These are phyloP conservation scores for Lutjanus campechanus DNA, from an alignment of 2,797 vertebrate species.

Conservation along the genomic window DNA sequence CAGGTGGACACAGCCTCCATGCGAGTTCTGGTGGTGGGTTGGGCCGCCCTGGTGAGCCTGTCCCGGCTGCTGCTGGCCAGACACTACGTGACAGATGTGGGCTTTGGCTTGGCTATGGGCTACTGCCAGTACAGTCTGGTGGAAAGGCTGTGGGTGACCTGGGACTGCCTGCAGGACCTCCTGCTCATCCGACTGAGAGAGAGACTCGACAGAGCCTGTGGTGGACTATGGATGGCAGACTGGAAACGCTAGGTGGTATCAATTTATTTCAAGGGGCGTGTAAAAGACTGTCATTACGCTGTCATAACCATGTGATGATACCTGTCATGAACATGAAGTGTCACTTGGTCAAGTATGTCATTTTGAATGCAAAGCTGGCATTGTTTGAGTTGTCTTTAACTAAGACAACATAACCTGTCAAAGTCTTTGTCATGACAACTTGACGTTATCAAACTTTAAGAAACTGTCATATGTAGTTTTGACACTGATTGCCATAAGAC, in stretches of 20 bases:
- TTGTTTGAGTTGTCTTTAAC: no score
- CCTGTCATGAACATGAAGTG: no score
- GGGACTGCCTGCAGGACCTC: conserved; percentile 80
- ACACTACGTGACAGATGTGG: conserved; percentile 94
- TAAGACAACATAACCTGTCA: no score
- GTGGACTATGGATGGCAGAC: conserved; percentile 60
- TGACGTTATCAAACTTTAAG: no score
- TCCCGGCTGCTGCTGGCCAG: conserved; percentile 92
- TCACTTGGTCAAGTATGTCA: no score
- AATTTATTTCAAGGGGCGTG: no score
- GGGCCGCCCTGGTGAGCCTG: conserved; percentile 90
- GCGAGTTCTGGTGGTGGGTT: conserved; percentile 89
- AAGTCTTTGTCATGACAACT: no score
- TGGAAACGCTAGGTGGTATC: conserved; percentile 55
- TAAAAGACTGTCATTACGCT: no score
- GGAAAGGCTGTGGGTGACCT: conserved; percentile 91
- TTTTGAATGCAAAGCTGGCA: no score
- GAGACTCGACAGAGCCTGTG: conserved; percentile 63
- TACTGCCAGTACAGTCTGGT: conserved; percentile 91
- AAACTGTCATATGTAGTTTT: no score
- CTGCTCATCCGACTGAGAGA: conserved; percentile 69
- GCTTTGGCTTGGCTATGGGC: conserved; percentile 91
- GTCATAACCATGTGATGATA: no score
- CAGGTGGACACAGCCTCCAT: conserved; percentile 90
- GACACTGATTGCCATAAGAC: no score